A percentile compares a stretch with the other conserved stretches of the same genome.
These are phyloP conservation scores for Typhlichthys eigenmanni DNA, from an alignment of 2,797 vertebrate species.

Conservation along the genomic window DNA sequence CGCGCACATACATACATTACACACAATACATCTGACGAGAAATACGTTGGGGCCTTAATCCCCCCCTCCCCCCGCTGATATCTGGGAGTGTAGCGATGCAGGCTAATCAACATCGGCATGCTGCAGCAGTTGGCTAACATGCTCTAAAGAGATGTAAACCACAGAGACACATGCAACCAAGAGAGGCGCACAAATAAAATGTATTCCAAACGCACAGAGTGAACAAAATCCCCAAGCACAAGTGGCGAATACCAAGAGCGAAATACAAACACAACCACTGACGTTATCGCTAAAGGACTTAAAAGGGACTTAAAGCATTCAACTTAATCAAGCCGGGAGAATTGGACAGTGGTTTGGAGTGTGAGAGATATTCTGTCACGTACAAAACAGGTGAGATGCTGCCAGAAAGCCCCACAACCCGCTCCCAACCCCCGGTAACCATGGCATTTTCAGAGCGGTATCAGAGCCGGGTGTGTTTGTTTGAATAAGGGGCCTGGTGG, in stretches of 20 bases:
- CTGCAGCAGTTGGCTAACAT: conserved; percentile 34
- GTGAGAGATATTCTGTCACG: not conserved
- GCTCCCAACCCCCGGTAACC: conserved; percentile 24
- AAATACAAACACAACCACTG: conserved; percentile 43
- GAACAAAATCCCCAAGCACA: conserved; percentile 22
- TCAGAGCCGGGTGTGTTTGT: conserved; percentile 29
- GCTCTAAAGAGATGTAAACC: conserved; percentile 28
- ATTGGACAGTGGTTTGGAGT: conserved; percentile 28
- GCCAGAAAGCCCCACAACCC: conserved; percentile 37
- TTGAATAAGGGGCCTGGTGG: not conserved
- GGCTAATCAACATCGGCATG: conserved; percentile 27
- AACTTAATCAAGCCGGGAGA: conserved; percentile 52
- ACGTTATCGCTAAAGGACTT: conserved; percentile 40
- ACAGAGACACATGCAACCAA: conserved; percentile 27
- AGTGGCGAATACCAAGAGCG: conserved; percentile 14
- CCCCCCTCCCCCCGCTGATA: not conserved
- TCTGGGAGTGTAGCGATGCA: not conserved
- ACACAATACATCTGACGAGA: not conserved
- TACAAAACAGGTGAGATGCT: conserved; percentile 51
- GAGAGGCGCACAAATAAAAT: conserved; percentile 35
- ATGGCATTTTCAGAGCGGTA: conserved; percentile 35
- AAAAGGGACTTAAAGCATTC: conserved; percentile 26
- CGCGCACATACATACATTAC: not conserved
- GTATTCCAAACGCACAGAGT: conserved; percentile 23
- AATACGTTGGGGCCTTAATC: not conserved